Conservation (phyloP, 2,113 vertebrate species). For the Collichthys lucidus region DNA sequence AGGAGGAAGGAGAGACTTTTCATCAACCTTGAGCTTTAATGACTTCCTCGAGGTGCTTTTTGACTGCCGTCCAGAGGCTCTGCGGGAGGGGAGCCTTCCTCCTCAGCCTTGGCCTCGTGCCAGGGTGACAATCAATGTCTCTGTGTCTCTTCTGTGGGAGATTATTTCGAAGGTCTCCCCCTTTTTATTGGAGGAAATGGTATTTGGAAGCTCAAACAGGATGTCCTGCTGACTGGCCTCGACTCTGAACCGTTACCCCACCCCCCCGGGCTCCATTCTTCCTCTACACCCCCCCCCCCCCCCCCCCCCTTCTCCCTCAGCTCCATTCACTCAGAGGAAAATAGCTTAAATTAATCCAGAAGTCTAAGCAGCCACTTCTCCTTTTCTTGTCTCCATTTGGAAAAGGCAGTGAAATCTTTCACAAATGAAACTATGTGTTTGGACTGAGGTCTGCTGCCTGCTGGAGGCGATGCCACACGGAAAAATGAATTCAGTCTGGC, state of each 20-base stretch:
- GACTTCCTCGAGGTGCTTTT: constrained; percentile 82
- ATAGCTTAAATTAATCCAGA: constrained; percentile 86
- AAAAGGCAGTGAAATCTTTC: constrained; percentile 52
- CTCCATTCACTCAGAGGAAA: constrained; percentile 60
- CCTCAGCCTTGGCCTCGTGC: constrained; percentile 83
- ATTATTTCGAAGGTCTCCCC: constrained; percentile 79
- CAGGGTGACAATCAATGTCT: constrained; percentile 89
- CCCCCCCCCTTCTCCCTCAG: not conserved
- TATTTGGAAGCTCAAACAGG: constrained; percentile 89
- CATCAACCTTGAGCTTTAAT: constrained; percentile 77
- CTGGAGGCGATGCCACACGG: not conserved
- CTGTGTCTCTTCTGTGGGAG: constrained; percentile 84
- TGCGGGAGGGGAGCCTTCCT: constrained; percentile 56
- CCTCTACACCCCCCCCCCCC: not conserved
- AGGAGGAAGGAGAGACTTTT: constrained; percentile 62
- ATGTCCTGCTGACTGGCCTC: constrained; percentile 85
- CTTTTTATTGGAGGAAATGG: constrained; percentile 84
- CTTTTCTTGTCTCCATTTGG: constrained; percentile 57
- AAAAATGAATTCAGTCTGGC: constrained; percentile 18
- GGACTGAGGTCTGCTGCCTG: not conserved
- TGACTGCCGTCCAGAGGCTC: constrained; percentile 77
- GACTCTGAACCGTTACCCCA: constrained; percentile 74
- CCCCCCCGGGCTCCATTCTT: constrained; percentile 36
- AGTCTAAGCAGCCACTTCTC: constrained; percentile 63
- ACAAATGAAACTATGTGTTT: constrained; percentile 42